phyloP scores from a whole-genome alignment of 2,113 vertebrate genomes.

The Calypte anna region DNA sequence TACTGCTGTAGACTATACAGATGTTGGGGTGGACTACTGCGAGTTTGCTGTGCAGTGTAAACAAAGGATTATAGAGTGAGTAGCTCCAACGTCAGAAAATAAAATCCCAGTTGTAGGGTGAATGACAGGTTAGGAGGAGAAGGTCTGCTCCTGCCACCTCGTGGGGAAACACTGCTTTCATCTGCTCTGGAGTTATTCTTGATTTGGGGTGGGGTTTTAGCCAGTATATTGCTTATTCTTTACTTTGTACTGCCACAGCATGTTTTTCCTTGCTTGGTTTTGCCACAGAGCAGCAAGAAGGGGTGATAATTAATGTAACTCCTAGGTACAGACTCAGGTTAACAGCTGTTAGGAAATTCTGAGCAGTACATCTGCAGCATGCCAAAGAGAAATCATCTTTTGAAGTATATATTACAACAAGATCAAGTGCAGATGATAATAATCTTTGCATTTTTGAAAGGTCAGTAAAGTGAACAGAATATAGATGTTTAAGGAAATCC shows the following conservation, averaged over 20 bases:
- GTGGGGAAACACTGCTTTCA: not conserved
- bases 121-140: not conserved
- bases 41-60: conserved; percentile 92
- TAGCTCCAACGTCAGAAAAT: not conserved
- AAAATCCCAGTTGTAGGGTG: not conserved
- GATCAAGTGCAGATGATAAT: not conserved
- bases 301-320: not conserved
- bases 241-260: not conserved
- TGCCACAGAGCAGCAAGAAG: not conserved
- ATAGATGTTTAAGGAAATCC: not conserved
- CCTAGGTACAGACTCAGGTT: not conserved
- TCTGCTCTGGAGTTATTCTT: not conserved
- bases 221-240: not conserved
- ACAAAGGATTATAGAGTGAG: conserved; percentile 92
- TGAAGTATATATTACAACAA: not conserved
- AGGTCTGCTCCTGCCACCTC: conserved; percentile 61
- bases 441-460: not conserved
- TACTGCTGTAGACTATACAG: conserved; percentile 85
- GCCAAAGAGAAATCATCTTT: not conserved
- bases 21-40: conserved; percentile 90
- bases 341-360: not conserved
- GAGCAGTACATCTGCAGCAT: too few relatives aligned
- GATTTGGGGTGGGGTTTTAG: not conserved
- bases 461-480: not conserved
- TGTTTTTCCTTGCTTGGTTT: not conserved